Base-by-base conservation (phyloP, 2,797 vertebrate genomes). In the Gymnoscopelus microlampas region DNA sequence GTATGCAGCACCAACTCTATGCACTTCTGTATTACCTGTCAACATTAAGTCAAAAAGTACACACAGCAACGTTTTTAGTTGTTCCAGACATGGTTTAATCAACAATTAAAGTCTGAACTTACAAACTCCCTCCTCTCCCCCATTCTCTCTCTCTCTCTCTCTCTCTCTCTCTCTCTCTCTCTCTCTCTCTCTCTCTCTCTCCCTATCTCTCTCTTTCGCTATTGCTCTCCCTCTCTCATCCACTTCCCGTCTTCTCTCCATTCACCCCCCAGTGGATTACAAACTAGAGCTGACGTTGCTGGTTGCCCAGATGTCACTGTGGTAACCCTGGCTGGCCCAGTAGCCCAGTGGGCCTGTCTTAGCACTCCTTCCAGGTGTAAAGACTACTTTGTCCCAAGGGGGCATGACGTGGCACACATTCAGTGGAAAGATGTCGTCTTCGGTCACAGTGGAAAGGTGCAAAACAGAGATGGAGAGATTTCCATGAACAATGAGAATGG, bases 221-320 rank as follows among this genome's bases (percentile, higher is more conserved):
- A 13, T 74, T 49, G 0, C 32, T 23, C 29, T 13, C 15, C 19
- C 19, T 19, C 19, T 19, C 19, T 26, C 44, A 50, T n/a, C 11
- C 49, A 50, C 49, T n/a, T 39, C 59, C 39, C 32, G 1, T 24
- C 8, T 49, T 29, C 56, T 32, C 54, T 13, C 24, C 59, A 5
- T 19, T 39, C 2, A 7, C 12, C 68, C 72, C 66, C 53, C 53
- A 32, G 66, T 78, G 86, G 55, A 54, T 74, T 79, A 73, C 54
- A 47, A 55, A 39, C 66, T 56, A n/a, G 44, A 49, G 67, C 53
- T 75, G 78, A 78, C 62, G 74, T 65, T 1, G 23, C 44, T 4
- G 50, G 83, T 88, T 89, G 84, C 84, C 70, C 63, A 57, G 85
- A 79, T 83, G 81, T 86, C 10, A 23, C 80, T 55, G 83, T 85